Conservation (phyloP, 1,140 invertebrate species). For the Eurytemora carolleeae region DNA sequence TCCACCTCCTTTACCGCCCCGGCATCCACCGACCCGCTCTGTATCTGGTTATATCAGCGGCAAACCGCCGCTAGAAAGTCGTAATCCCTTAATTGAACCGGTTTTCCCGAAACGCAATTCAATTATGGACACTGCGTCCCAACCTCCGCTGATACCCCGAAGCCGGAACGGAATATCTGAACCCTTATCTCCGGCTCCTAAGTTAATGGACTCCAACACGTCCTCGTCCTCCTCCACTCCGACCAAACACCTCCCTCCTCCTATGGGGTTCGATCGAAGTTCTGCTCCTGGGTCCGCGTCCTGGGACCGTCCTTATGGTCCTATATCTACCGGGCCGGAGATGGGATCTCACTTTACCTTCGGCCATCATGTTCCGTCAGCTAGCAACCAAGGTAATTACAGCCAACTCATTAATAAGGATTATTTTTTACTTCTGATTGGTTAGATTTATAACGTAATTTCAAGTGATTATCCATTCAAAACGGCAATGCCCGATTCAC, state of each 20-base stretch:
- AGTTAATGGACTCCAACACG: neutral
- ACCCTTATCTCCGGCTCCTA: neutral
- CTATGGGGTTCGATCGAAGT: neutral
- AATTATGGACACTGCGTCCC: neutral
- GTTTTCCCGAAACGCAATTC: neutral
- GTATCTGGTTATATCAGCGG: neutral
- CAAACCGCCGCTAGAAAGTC: neutral
- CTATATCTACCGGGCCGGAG: neutral
- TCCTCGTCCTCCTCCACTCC: neutral
- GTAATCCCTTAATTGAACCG: conserved; percentile 5
- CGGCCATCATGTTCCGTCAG: neutral
- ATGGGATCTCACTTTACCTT: neutral
- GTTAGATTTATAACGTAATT: too few relatives aligned
- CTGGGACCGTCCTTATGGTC: too few relatives aligned
- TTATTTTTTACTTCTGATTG: too few relatives aligned
- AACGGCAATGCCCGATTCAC: too few relatives aligned
- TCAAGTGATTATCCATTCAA: too few relatives aligned
- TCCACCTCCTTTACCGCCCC: conserved; percentile 3
- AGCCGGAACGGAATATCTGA: neutral
- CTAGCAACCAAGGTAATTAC: too few relatives aligned
- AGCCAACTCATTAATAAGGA: too few relatives aligned
- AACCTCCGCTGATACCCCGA: neutral
- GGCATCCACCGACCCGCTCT: neutral
- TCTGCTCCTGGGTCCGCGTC: too few relatives aligned
- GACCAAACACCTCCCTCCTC: too few relatives aligned